phyloP scores from a whole-genome alignment of 2,797 vertebrate genomes.

The Poecilia wingei region DNA sequence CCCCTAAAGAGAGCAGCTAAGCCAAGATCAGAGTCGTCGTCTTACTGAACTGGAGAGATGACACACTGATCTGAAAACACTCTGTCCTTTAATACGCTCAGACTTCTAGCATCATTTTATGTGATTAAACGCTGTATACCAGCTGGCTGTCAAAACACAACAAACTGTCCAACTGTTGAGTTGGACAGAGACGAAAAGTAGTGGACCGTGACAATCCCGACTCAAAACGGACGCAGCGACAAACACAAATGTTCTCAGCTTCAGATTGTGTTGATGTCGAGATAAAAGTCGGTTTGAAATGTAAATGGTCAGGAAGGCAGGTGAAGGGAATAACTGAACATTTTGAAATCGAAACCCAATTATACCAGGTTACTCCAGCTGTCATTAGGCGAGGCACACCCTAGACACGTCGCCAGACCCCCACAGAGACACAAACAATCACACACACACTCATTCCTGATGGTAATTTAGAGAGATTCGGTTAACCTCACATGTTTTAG shows the following conservation, averaged over 20 bases:
- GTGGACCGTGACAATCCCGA: constrained; percentile 4
- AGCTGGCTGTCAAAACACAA: constrained; percentile 37
- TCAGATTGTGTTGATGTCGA: constrained; percentile 2
- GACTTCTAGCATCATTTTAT: constrained; percentile 24
- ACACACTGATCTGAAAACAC: constrained; percentile 61
- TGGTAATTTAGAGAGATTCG: no score
- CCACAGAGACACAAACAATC: not conserved
- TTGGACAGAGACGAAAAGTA: constrained; percentile 24
- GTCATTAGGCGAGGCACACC: not conserved
- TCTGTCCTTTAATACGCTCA: constrained; percentile 34
- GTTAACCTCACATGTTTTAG: not conserved
- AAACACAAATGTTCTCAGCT: constrained; percentile 30
- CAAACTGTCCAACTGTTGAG: constrained; percentile 21
- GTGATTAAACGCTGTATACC: constrained; percentile 37
- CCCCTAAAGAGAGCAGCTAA: constrained; percentile 41
- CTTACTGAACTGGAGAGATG: constrained; percentile 39
- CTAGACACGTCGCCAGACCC: no score
- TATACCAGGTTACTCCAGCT: not conserved
- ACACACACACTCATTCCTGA: not conserved
- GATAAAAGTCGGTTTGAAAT: not conserved
- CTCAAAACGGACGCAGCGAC: constrained; percentile 8
- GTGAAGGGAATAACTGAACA: not conserved
- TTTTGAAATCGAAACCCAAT: not conserved
- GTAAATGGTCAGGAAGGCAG: not conserved
- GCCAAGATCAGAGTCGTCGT: constrained; percentile 53